phyloP scores from a whole-genome alignment of 2,888 invertebrate genomes.

The Zelleria hepariella region DNA sequence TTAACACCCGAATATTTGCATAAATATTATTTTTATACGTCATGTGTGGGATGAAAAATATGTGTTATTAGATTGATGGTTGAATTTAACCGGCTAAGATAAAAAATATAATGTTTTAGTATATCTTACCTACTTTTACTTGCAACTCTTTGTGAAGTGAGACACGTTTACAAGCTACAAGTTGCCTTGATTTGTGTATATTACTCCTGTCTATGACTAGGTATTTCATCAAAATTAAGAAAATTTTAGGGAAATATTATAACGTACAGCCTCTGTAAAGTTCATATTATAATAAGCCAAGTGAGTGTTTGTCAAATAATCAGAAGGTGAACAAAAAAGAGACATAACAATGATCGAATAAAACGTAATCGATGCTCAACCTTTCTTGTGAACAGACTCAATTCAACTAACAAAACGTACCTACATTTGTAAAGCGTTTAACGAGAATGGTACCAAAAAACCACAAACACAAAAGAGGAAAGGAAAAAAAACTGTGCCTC shows the following conservation, averaged over 20 bases:
- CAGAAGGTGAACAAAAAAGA: background rate
- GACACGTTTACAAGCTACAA: no score
- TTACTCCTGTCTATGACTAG: no score
- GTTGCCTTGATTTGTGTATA: no score
- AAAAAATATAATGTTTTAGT: no score
- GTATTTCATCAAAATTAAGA: no score
- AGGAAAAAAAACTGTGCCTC: conserved; percentile 22
- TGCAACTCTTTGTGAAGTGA: no score
- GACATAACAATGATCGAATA: background rate
- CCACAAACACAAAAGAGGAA: conserved; percentile 18
- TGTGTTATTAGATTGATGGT: no score
- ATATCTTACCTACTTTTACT: no score
- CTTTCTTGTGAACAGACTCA: background rate
- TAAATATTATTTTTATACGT: background rate
- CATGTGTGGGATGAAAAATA: no score
- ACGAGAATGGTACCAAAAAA: conserved; percentile 22
- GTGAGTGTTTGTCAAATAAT: background rate
- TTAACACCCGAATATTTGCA: background rate
- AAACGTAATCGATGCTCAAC: background rate
- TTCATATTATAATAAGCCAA: background rate
- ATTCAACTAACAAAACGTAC: conserved; percentile 3
- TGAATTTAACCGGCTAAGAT: no score
- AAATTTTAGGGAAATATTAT: no score
- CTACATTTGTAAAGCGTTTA: background rate
- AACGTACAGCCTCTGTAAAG: background rate